A percentile compares a stretch with the other conserved stretches of the same genome.
phyloP scores from a whole-genome alignment of 2,888 invertebrate species.

The Ennomos quercinarius region DNA sequence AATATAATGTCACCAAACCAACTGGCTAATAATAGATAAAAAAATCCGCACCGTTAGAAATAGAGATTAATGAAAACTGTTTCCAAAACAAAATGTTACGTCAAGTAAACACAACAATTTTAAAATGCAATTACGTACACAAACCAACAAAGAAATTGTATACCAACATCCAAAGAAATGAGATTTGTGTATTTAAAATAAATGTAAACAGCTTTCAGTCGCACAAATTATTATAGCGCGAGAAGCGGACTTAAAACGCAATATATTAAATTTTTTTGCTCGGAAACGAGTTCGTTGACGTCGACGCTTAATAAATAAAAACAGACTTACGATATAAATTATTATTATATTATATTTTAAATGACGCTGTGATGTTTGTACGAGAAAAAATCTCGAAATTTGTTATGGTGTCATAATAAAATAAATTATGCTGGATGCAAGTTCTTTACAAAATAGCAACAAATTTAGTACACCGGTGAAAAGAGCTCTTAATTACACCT shows the following conservation, averaged over 20 bases:
- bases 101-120: conserved; percentile 44
- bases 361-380: not conserved
- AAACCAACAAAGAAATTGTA: conserved; percentile 51
- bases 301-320: conserved; percentile 47
- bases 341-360: not conserved
- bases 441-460: not conserved
- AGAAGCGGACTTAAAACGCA: conserved; percentile 17
- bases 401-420: not conserved
- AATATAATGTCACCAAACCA: no score
- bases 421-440: not conserved
- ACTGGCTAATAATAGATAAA: no score
- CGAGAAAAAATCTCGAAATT: no score
- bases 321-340: conserved; percentile 23
- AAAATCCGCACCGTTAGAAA: no score
- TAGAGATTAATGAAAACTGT: no score
- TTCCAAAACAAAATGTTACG: not conserved
- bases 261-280: conserved; percentile 50
- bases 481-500: no score
- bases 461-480: no score
- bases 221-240: conserved; percentile 37
- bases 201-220: conserved; percentile 41
- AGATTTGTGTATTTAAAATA: conserved; percentile 47
- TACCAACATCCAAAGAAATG: conserved; percentile 51
- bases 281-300: conserved; percentile 43
- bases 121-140: conserved; percentile 19